Evolutionary conservation across 2,113 vertebrate species (phyloP), one percentile per base, ranked within the genome.

Genomic region (Casuarius casuarius): DNA sequence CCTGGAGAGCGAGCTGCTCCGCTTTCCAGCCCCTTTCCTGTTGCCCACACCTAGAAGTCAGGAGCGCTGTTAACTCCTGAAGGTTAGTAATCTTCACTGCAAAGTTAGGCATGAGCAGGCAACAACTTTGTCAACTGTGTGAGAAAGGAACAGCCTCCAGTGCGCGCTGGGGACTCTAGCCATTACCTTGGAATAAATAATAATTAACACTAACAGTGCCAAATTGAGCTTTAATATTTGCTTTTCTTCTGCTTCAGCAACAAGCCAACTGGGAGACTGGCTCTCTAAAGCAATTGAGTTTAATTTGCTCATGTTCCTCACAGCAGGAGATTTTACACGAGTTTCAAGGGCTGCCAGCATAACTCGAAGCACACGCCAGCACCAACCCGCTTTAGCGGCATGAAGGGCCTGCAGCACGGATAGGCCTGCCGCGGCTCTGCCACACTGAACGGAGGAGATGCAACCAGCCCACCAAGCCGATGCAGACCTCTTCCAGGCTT

Each of bases 401-500:
- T 2, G 16, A 22, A n/a, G 58, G 35, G 42, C 44, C 16, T 46
- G 44, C 51, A 49, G 63, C 21, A 46, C 2, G 17, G 76, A 62
- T 31, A 7, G 7, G 48, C 33, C 63, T 7, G 2, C 2, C 0
- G 42, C 1, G 3, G 21, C 49, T 84, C 71, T 1, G 2, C 51
- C 40, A 42, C 0, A 0, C 21, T 25, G 20, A 42, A 33, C 0
- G 16, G 67, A 73, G 0, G 1, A 70, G 70, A 54, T 26, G 29
- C 0, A 1, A n/a, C 35, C 48, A 44, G 40, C 42, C 28, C 28
- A 65, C 54, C 29, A 20, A 65, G 49, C 12, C 58, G 33, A 78
- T 17, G 29, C 14, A n/a, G 84, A 77, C 52, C 52, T 71, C 51
- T 62, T 31, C 22, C 58, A 71, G 8, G n/a, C 35, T 59, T 58